Evolutionary conservation across 2,888 invertebrate species (phyloP).

Genomic region (Leptinotarsa juncta): DNA sequence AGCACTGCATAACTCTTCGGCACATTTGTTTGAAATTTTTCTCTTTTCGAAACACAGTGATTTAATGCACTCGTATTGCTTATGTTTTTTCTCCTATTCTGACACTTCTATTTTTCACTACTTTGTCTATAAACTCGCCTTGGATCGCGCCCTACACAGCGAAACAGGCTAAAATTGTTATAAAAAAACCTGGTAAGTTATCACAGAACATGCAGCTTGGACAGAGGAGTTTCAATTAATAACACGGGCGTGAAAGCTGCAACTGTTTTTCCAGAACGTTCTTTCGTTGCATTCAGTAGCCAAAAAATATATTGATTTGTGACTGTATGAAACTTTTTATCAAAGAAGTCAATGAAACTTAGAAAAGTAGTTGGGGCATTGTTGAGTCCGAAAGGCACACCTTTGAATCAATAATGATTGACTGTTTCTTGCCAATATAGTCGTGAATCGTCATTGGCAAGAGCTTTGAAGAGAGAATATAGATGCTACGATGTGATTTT

Average conservation of each 20-base stretch:
- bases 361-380: not conserved
- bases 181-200: conserved; percentile 68
- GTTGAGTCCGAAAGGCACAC: too few species aligned
- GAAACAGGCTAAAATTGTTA: conserved; percentile 68
- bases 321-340: not conserved
- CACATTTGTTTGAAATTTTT: conserved; percentile 51
- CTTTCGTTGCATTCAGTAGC: not conserved
- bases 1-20: conserved; percentile 64
- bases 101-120: conserved; percentile 69
- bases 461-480: too few species aligned
- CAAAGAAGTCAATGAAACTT: not conserved
- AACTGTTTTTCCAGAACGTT: not conserved
- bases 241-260: conserved; percentile 44
- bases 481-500: too few species aligned
- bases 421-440: too few species aligned
- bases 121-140: conserved; percentile 67
- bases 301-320: not conserved
- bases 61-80: conserved; percentile 65
- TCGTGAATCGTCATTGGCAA: too few species aligned
- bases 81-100: conserved; percentile 67
- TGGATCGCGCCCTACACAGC: conserved; percentile 68
- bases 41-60: conserved; percentile 56
- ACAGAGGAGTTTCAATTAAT: conserved; percentile 59
- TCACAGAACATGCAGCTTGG: conserved; percentile 66
- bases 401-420: too few species aligned